These are phyloP conservation scores for Chironomus striatipennis DNA, from an alignment of 1,140 invertebrate genomes.

Conservation along the genomic window DNA sequence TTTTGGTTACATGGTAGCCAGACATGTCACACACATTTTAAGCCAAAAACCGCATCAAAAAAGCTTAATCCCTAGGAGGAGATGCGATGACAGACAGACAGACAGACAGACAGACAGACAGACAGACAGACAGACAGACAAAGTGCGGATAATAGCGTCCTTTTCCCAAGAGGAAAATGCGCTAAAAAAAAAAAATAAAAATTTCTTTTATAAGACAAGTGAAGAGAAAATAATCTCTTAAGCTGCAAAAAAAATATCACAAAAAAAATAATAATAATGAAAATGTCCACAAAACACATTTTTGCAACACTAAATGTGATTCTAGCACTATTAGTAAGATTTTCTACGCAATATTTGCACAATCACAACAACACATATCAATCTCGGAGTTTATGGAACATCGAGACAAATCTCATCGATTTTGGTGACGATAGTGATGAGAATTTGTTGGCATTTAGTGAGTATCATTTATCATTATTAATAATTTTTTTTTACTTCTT, in stretches of 20 bases:
- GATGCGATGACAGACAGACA: no score
- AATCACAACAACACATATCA: slow-evolving; percentile 4
- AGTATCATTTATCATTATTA: not conserved
- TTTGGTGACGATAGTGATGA: not conserved
- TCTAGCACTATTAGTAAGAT: slow-evolving; percentile 11
- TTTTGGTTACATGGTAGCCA: no score
- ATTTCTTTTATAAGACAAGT: not conserved
- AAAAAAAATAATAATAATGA: not conserved
- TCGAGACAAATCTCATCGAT: slow-evolving; percentile 5
- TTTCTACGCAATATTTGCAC: slow-evolving; percentile 6
- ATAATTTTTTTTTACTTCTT: no score
- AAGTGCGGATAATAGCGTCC: no score
- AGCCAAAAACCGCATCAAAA: no score
- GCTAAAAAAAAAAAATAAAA: not conserved
- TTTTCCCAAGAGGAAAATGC: no score
- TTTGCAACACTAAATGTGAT: slow-evolving; percentile 16
- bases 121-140: no score
- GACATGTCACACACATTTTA: no score
- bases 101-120: no score
- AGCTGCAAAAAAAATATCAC: not conserved
- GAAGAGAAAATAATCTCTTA: not conserved
- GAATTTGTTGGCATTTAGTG: slow-evolving; percentile 16
- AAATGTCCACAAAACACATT: slow-evolving; percentile 13
- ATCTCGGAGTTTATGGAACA: not conserved
- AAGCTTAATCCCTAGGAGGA: no score